Base-by-base conservation (phyloP, 2,797 vertebrate genomes). In the Microchirus variegatus region DNA sequence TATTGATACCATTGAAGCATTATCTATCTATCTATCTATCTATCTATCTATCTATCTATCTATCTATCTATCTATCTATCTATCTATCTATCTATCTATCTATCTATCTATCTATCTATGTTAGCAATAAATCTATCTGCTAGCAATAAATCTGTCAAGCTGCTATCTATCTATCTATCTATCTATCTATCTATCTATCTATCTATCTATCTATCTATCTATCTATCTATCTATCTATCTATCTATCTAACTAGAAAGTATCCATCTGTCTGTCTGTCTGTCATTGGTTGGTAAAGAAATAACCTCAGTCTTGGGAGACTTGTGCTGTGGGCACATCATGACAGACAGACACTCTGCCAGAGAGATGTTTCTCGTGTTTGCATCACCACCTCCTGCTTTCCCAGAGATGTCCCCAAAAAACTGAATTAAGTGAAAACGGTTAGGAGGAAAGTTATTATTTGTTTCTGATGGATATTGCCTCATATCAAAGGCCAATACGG, bases 381-480 rank as follows among this genome's bases (percentile, higher is more conserved):
- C 82, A 82, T 84, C 82, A 84, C 53, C n/a, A n/a, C 64, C 62
- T 44, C 35, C 49, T 49, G 16, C 58, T 66, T 69, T 73, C 59
- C 51, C 50, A 55, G 38, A 65, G 61, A 54, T 67, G 63, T 68
- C 60, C 66, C 67, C 43, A 52, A 77, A 67, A 80, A 73, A 69
- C 48, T 45, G 57, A 59, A 75, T 80, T 76, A 78, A 73, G 74
- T 67, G 62, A 48, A 74, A 79, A 56, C 12, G 16, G 75, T 75
- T 77, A 60, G 45, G 55, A 52, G 19, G 54, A 67, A 44, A 76
- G n/a, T 70, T 51, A 67, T 70, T 78, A 66, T 79, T 76, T 77
- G 59, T 80, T 75, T 67, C 53, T 71, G 70, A 67, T 70, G 62
- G 62, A 73, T 70, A 70, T 79, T 81, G 76, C 78, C 78, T 84